Percentiles rank a stretch among this genome's conserved stretches.
phyloP scores from a whole-genome alignment of 1,140 invertebrate genomes.

The Coboldia fuscipes region DNA sequence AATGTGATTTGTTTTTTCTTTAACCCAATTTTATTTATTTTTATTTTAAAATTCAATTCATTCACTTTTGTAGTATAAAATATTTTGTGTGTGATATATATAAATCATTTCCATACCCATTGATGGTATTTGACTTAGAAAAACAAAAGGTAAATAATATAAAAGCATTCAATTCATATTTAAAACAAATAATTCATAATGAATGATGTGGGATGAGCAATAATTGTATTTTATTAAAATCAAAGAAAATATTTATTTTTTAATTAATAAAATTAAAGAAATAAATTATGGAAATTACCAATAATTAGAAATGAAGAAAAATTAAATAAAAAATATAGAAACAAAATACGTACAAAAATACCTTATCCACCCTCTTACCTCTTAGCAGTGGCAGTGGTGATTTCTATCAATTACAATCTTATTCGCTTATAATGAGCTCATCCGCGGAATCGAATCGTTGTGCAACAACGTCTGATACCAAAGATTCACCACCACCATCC shows the following conservation, averaged over 20 bases:
- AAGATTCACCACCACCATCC: neutral
- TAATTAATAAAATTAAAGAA: neutral
- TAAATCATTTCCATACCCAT: no score
- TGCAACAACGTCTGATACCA: conserved; percentile 4
- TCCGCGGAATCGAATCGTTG: conserved; percentile 18
- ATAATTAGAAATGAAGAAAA: neutral
- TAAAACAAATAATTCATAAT: no score
- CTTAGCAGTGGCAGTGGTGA: conserved; percentile 17
- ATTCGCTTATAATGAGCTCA: conserved; percentile 22
- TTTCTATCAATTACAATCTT: conserved; percentile 21
- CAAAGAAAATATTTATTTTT: neutral
- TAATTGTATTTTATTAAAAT: no score
- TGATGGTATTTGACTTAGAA: no score
- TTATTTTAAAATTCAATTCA: no score
- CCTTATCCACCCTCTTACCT: neutral
- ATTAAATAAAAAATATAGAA: neutral
- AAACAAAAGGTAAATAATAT: no score
- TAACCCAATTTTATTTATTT: no score
- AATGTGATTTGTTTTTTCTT: no score
- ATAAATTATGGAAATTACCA: neutral
- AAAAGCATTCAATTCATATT: no score
- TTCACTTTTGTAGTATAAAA: no score
- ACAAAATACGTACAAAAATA: neutral
- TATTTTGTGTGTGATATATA: no score
- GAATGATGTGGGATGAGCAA: no score